These are phyloP conservation scores for Athene noctua DNA, from an alignment of 2,113 vertebrate species.

Conservation along the genomic window DNA sequence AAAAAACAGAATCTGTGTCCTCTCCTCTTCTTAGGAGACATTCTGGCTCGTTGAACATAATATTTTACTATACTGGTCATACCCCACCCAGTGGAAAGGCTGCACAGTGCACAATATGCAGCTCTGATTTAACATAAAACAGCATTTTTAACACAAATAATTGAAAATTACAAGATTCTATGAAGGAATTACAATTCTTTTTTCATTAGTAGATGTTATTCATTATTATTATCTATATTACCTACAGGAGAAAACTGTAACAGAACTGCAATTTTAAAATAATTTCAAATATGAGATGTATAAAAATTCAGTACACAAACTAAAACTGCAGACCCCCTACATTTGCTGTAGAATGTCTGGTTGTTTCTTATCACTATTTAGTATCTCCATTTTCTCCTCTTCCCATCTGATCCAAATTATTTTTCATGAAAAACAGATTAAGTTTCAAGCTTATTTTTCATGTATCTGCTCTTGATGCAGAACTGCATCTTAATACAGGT, in stretches of 20 bases:
- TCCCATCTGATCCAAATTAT: background rate
- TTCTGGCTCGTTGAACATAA: fast-evolving
- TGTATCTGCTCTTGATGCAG: background rate
- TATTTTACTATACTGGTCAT: background rate
- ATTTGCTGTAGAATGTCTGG: background rate
- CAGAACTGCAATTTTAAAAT: background rate
- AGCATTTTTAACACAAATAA: background rate
- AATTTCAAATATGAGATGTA: background rate
- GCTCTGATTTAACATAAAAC: background rate
- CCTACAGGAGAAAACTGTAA: background rate
- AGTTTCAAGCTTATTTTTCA: background rate
- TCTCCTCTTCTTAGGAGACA: background rate
- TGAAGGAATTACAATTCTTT: background rate
- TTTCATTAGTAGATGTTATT: background rate
- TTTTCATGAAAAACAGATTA: background rate
- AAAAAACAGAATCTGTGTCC: fast-evolving
- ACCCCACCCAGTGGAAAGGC: background rate
- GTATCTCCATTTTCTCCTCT: background rate
- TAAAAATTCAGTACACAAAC: background rate
- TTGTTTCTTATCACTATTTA: background rate
- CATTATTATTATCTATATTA: background rate
- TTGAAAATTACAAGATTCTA: background rate
- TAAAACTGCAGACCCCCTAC: background rate
- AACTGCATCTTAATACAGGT: background rate
- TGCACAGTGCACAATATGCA: background rate